Base-by-base conservation (phyloP, 2,888 invertebrate species). In the Parapristionchus giblindavisi region DNA sequence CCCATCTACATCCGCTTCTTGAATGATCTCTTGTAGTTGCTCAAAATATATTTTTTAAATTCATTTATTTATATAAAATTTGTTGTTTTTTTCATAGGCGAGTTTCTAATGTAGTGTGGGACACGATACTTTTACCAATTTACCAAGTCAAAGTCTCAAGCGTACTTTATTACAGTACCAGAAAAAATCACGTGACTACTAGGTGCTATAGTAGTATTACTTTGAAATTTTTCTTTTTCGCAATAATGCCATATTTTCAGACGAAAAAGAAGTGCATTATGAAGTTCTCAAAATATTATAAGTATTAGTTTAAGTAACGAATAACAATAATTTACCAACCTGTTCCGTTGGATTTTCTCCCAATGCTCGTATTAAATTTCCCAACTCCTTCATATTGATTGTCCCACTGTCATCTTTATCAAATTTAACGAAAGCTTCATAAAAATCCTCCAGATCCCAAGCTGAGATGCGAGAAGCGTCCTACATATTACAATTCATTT, bases 321-420 rank as follows among this genome's bases (percentile, higher is more conserved):
- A n/a, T n/a, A n/a, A n/a, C n/a, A n/a, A n/a, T n/a, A n/a, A n/a
- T n/a, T n/a, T n/a, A n/a, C n/a, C n/a, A n/a, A 54, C 68, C 24
- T 68, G 68, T 24, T 68, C 68, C 8, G 68, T 68, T 14, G 68
- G 68, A 21, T 68, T 68, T 52, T 68, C 68, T 24, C 68, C 68
- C 21, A 68, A 36, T 3, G 68, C 68, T 3, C 68, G 51, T 38
- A 68, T 68, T 11, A 68, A 24, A 52, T 52, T 34, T 2, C 68
- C 68, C 34, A 68, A 27, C 27, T 68, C 68, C 34, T 68, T 68
- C 36, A 52, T 68, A 17, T 52, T 52, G 21, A 68, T 68, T 2
- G 68, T 52, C 2, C 68, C 68, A 24, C 68, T 68, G n/a, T 52
- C 68, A 36, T 68, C 68, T 52, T 68, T 68, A 34, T 68, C 68